phyloP scores from a whole-genome alignment of 2,888 invertebrate species.

The Pandemis corylana region DNA sequence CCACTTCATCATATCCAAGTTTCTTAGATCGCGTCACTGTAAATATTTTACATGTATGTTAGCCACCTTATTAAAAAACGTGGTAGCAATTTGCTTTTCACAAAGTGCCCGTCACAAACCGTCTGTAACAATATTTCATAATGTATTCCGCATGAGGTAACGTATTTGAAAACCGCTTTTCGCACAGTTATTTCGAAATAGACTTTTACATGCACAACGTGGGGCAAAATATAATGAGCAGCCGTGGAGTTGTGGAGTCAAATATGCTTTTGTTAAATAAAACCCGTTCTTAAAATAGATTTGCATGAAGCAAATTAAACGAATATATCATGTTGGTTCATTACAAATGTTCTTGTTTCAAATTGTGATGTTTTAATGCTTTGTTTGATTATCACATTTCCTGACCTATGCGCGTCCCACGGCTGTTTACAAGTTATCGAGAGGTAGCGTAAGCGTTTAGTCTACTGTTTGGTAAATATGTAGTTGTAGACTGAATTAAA shows the following conservation, averaged over 20 bases:
- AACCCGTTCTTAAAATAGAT: conserved; percentile 3
- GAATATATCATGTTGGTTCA: not conserved
- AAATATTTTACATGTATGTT: no score
- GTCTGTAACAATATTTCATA: not conserved
- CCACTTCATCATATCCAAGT: no score
- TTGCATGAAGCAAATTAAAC: conserved; percentile 8
- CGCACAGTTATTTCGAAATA: not conserved
- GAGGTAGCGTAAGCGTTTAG: no score
- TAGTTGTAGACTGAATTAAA: no score
- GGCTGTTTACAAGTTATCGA: no score
- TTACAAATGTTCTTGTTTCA: not conserved
- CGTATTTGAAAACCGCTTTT: not conserved
- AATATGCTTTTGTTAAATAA: conserved; percentile 22
- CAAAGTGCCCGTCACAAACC: not conserved
- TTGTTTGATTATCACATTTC: no score
- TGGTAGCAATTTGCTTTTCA: not conserved
- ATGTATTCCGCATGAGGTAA: not conserved
- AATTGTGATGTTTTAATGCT: no score
- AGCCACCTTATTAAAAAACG: not conserved
- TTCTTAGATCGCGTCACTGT: no score
- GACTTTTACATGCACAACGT: not conserved
- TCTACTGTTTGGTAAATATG: no score
- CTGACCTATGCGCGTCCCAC: no score
- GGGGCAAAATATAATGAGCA: conserved; percentile 35
- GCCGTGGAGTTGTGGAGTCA: conserved; percentile 44